Conservation (phyloP, 2,113 vertebrate genomes). For the Spilogale gracilis region DNA sequence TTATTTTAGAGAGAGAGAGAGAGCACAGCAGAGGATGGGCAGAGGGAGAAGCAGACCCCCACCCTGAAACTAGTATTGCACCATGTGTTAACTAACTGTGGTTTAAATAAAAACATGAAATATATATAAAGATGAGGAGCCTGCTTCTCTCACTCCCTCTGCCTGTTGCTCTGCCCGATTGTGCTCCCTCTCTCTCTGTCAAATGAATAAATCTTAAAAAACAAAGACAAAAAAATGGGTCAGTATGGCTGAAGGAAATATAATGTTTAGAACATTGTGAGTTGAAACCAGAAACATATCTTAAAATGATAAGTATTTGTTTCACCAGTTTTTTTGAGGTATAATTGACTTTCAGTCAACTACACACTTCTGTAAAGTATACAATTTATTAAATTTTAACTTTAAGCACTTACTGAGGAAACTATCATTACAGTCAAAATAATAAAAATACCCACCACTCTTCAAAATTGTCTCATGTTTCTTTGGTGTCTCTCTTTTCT, state of each 20-base stretch:
- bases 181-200: too few relatives aligned
- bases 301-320: not conserved
- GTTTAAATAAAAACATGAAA: not conserved
- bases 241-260: not conserved
- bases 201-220: too few relatives aligned
- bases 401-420: not conserved
- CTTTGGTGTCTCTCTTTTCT: not conserved
- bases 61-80: not conserved
- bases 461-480: not conserved
- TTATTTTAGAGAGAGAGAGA: too few relatives aligned
- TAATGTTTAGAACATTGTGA: not conserved
- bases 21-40: too few relatives aligned
- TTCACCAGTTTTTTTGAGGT: not conserved
- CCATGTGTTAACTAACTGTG: not conserved
- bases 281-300: not conserved
- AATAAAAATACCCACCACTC: not conserved
- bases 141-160: too few relatives aligned
- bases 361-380: not conserved
- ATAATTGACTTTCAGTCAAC: not conserved
- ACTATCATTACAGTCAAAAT: not conserved
- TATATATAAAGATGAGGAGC: not conserved
- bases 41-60: too few relatives aligned
- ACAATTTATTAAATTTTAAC: not conserved
- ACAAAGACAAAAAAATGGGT: not conserved
- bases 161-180: too few relatives aligned